Base-by-base conservation (phyloP, 2,113 vertebrate species). In the Sclerurus mexicanus region DNA sequence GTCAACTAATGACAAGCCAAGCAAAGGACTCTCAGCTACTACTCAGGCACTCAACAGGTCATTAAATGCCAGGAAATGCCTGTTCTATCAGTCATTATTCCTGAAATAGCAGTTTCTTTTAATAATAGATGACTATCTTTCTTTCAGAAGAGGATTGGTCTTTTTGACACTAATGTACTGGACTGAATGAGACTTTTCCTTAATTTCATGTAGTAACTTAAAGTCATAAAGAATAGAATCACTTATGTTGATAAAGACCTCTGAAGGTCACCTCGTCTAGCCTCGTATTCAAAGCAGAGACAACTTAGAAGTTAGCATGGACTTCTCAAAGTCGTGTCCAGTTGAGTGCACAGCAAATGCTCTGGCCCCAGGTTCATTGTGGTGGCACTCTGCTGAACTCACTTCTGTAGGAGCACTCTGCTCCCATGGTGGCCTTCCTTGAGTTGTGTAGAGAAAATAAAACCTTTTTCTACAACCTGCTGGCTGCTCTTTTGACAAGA, bases 41-140 rank as follows among this genome's bases (percentile, higher is more conserved):
- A 79, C 73, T 85, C 78, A 89, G 60, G 60, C 85, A 86, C 73
- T 92, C 89, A 93, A 75, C 76, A 75, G 44, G 92, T 87, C 75
- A 92, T 71, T 79, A 93, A 92, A 90, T 82, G n/a, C 68, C 49
- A 89, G 52, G 49, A 96, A 94, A 92, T 2, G 25, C 76, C 73
- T 53, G 16, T 49, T 91, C 68, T 53, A 72, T 72, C 52, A 66
- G 62, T 76, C 73, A 87, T 92, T 96, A 96, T 87, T 73, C 75
- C 64, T 85, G 80, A 89, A 95, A 96, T 69, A 75, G 85, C 64
- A 68, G 64, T 78, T 88, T 89, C 75, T 87, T 53, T 90, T 89
- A 93, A 95, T 96, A 90, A 95, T 85, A 90, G 80, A 96, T 93
- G 12, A 90, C 78, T 84, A 94, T 40, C 10, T 1, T 77, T 30